Base-by-base conservation (phyloP, 2,113 vertebrate genomes). In the Labeo rohita region DNA sequence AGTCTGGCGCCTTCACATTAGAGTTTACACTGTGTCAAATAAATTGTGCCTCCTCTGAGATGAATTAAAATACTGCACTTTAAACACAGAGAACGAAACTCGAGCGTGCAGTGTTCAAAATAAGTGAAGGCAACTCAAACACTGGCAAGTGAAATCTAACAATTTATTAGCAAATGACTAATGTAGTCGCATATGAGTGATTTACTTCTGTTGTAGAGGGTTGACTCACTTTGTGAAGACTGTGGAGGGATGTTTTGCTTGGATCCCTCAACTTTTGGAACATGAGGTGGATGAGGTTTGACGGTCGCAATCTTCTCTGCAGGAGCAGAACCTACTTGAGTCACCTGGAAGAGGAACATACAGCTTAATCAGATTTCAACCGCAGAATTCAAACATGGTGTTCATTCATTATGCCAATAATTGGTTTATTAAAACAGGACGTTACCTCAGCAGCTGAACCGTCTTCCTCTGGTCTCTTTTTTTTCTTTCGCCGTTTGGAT, bases 401-500 rank as follows among this genome's bases (percentile, higher is more conserved):
- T 23, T 50, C 2, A 11, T 1, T 59, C 0, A 7, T 59, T 8
- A 1, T 47, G 49, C 16, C 23, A 2, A 76, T 50, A 85, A 8
- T 75, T 12, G 0, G 0, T 72, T 43, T 59, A 3, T 61, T 6
- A 11, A 50, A 47, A 45, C 13, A 2, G 0, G 16, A 49, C 21
- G 45, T 80, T 91, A 79, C 94, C 91, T 93, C 92, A 61, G 87
- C 87, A 28, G 91, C 47, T 16, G 81, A 56, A 59, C 87, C 90
- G 15, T 96, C 96, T 77, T 97, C 97, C 75, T 96, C 95, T 15
- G 94, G 93, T 93, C 96, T 97, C 96, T 97, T 99, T 93, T 96
- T 98, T 92, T 97, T 99, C 93, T 97, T 98, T 90, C 95, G 98
- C 91, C 97, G 98, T 92, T 98, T 98, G 18, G 96, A 95, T 91